Percentiles rank a stretch among this genome's conserved stretches.
Conservation (phyloP, 2,888 invertebrate species). For the Pandemis heparana region DNA sequence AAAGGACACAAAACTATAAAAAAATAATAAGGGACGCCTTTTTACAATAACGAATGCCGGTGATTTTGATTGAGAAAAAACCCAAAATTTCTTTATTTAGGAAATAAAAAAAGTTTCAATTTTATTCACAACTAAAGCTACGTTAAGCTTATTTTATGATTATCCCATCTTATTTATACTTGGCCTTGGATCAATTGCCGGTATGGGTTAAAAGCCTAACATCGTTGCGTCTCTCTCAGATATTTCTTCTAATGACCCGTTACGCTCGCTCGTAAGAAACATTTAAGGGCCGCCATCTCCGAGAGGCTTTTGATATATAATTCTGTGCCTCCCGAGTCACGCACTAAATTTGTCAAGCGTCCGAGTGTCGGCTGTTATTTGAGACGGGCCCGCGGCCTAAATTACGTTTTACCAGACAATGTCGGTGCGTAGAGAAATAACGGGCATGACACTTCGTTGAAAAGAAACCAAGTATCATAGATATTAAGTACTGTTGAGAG, state of each 20-base stretch:
- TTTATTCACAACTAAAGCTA: too few species aligned
- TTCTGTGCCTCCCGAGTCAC: conserved; percentile 38
- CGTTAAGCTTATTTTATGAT: too few species aligned
- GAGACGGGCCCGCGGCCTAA: conserved; percentile 24
- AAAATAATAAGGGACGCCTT: too few species aligned
- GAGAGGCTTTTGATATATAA: conserved; percentile 30
- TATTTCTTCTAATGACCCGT: not conserved
- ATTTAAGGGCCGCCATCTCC: not conserved
- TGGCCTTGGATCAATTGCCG: not conserved
- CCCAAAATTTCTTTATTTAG: too few species aligned
- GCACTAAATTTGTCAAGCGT: conserved; percentile 43
- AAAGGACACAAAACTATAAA: too few species aligned
- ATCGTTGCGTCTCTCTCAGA: not conserved
- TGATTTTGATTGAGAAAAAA: too few species aligned
- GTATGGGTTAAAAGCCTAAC: not conserved
- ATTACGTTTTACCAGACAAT: conserved; percentile 33
- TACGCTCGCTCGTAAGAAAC: not conserved
- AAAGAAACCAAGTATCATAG: not conserved
- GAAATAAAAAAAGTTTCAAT: too few species aligned
- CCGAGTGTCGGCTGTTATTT: conserved; percentile 38
- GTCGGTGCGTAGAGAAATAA: conserved; percentile 13
- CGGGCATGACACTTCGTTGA: conserved; percentile 11
- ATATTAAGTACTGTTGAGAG: too few species aligned
- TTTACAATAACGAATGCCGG: too few species aligned
- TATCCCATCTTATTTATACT: too few species aligned